Base-by-base conservation (phyloP, 1,140 invertebrate genomes). In the Lutraria rhynchaena region DNA sequence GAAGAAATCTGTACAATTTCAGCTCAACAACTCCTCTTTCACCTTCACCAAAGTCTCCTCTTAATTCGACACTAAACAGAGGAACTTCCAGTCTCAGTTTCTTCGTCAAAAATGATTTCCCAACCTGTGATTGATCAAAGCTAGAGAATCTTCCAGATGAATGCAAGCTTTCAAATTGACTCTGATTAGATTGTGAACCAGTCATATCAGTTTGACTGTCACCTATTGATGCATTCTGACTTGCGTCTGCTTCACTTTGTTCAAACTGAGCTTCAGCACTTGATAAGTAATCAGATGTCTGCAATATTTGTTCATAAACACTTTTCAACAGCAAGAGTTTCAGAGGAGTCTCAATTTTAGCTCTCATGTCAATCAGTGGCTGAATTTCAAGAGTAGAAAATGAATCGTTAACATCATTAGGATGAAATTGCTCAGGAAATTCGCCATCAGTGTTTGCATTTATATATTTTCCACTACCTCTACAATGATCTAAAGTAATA, bases 301-400 rank as follows among this genome's bases (percentile, higher is more conserved):
- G 96, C 53, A 98, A 92, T 33, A 98, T 92, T 91, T 98, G 97
- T 90, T 97, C 96, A 90, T 98, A 98, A 87, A 98, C 97, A 29
- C 94, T 94, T 37, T 97, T 95, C 17, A 96, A 95, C 11, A 98
- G 92, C 0, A 96, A 96, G 17, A 98, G 94, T 92, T 97, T 96
- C 17, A 98, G 90, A 0, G 96, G 95, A 55, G 95, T 96, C 15
- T 97, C 95, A 29, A 98, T 95, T 63, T 94, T 94, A n/a, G 97
- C 97, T 71, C 94, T 94, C 5, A 98, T 93, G 87, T 97, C 91
- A 37, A 94, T 17, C 22, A 74, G 11, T 29, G 58, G 53, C 15
- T 63, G 69, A 41, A 3, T 46, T n/a, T 80, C 76, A 35, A 69
- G 37, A 2, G 17, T 46, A 44, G 17, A 29, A 19, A 65, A 53